Evolutionary conservation across 2,113 vertebrate species (phyloP).

Genomic region (Bubo scandiacus): DNA sequence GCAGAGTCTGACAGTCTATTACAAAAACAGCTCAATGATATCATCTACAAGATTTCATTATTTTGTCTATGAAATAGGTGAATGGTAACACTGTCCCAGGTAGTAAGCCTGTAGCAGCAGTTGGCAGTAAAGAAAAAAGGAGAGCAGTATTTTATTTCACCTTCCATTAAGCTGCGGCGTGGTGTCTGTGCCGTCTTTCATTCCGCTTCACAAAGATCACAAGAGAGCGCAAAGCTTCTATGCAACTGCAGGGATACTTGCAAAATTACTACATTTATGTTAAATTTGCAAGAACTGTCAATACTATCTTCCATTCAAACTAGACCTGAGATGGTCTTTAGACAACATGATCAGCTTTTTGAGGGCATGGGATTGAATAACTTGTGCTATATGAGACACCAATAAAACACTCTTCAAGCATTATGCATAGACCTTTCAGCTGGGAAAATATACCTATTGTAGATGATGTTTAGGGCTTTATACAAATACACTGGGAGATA

Average conservation of each 20-base stretch:
- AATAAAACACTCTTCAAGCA: neutral
- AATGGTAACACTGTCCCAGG: neutral
- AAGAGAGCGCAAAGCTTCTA: neutral
- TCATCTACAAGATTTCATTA: neutral
- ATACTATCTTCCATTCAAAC: neutral
- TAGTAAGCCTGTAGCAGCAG: neutral
- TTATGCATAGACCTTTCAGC: neutral
- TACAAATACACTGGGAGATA: neutral
- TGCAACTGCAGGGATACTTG: neutral
- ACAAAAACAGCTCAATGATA: neutral
- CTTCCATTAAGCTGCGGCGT: rapidly evolving
- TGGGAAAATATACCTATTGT: neutral
- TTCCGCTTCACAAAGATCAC: neutral
- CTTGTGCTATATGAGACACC: neutral
- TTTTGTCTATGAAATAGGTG: neutral
- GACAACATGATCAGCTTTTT: neutral
- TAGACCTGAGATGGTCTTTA: neutral
- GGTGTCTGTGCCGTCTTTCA: neutral
- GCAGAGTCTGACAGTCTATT: neutral
- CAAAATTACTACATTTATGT: neutral
- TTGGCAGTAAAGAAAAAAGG: neutral
- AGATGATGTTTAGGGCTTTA: neutral
- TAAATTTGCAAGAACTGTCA: neutral
- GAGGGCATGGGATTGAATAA: neutral
- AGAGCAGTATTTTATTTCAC: neutral